These are phyloP conservation scores for Pristionchus fissidentatus DNA, from an alignment of 2,888 invertebrate species.

Conservation along the genomic window DNA sequence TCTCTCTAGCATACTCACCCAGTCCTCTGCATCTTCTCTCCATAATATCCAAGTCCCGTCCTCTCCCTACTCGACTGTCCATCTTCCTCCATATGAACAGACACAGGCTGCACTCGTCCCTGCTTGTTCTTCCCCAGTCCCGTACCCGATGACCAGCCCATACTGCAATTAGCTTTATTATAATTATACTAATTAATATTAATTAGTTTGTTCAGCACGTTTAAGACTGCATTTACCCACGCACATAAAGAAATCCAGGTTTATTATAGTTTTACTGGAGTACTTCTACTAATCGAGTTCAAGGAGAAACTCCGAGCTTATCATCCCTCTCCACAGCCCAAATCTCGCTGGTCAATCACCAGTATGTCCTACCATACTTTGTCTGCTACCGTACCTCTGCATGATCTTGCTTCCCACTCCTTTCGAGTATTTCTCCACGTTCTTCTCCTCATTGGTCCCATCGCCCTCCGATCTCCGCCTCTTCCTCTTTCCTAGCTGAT, in stretches of 20 bases:
- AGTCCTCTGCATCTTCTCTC: slow-evolving; percentile 59
- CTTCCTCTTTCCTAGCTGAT: slow-evolving; percentile 6
- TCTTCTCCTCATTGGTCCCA: slow-evolving; percentile 49
- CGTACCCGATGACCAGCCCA: slow-evolving; percentile 79
- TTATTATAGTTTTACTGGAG: too few relatives aligned
- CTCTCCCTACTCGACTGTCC: slow-evolving; percentile 57
- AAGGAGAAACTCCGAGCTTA: too few relatives aligned
- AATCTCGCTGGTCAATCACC: neutral
- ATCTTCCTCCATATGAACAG: slow-evolving; percentile 60
- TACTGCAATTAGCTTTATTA: slow-evolving; percentile 75
- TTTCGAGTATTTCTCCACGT: slow-evolving; percentile 75
- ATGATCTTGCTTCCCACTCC: slow-evolving; percentile 63
- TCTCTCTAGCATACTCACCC: neutral
- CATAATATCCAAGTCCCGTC: slow-evolving; percentile 64
- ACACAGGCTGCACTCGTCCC: slow-evolving; percentile 74
- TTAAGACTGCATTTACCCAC: too few relatives aligned
- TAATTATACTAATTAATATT: neutral
- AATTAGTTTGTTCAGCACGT: neutral
- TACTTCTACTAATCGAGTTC: too few relatives aligned
- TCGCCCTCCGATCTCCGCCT: slow-evolving; percentile 22
- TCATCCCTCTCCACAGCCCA: too few relatives aligned
- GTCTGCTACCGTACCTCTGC: slow-evolving; percentile 48
- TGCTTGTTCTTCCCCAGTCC: slow-evolving; percentile 77
- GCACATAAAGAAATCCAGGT: too few relatives aligned
- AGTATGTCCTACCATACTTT: neutral